Conservation (phyloP, 2,113 vertebrate species). For the Penelope pileata region DNA sequence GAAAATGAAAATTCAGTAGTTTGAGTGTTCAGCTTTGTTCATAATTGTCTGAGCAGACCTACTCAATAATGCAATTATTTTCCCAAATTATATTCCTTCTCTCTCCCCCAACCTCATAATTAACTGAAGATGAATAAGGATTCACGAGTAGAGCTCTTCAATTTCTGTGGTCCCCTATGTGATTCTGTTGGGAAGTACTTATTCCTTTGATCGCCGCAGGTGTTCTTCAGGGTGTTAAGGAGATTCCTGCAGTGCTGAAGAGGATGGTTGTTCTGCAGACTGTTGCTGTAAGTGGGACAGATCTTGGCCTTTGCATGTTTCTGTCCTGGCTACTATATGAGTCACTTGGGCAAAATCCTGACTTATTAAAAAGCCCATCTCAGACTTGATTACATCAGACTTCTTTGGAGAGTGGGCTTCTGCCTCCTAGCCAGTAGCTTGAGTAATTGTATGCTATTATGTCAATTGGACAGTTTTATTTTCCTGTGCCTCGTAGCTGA, state of each 20-base stretch:
- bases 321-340: not conserved
- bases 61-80: not conserved
- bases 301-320: not conserved
- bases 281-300: not conserved
- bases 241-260: not conserved
- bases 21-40: not conserved
- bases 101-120: not conserved
- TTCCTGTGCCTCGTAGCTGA: not conserved
- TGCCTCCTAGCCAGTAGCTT: not conserved
- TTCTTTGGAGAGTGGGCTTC: not conserved
- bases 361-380: not conserved
- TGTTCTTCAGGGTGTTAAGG: not conserved
- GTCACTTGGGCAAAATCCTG: not conserved
- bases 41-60: not conserved
- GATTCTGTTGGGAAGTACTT: not conserved
- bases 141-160: not conserved
- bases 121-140: not conserved
- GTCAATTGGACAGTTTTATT: conserved; percentile 16
- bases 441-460: not conserved
- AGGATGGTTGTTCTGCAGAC: not conserved
- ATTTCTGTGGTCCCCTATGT: not conserved
- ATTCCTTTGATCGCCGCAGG: not conserved
- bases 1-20: not conserved
- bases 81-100: not conserved
- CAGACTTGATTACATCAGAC: not conserved